Conservation (phyloP, 2,888 invertebrate genomes). For the Archips crataeganus region DNA sequence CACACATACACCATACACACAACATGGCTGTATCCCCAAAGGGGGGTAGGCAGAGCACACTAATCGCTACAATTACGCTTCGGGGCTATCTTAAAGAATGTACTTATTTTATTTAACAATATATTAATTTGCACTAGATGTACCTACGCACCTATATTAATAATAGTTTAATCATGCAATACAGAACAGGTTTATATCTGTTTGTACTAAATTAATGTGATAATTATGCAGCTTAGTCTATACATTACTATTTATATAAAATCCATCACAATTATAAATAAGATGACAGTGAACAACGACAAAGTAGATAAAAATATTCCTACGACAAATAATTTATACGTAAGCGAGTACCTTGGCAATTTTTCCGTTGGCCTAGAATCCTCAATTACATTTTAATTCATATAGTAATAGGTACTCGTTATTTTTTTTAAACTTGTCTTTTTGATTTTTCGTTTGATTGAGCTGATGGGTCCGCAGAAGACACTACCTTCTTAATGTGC, state of each 20-base stretch:
- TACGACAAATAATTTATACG: slow-evolving; percentile 45
- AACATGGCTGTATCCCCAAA: too few relatives aligned
- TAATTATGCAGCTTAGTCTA: background rate
- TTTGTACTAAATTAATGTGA: too few relatives aligned
- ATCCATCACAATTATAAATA: background rate
- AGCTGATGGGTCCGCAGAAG: background rate
- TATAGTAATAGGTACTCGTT: background rate
- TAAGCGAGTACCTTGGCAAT: slow-evolving; percentile 58
- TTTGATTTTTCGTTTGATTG: background rate
- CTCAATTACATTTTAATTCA: slow-evolving; percentile 3
- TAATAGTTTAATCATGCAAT: too few relatives aligned
- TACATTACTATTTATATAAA: background rate
- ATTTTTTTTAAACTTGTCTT: background rate
- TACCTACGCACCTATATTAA: too few relatives aligned
- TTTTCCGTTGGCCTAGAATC: slow-evolving; percentile 62
- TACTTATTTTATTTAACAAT: too few relatives aligned
- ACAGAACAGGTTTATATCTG: too few relatives aligned
- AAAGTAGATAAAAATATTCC: slow-evolving; percentile 37
- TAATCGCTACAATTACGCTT: too few relatives aligned
- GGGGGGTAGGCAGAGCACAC: too few relatives aligned
- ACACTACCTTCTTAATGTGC: too few relatives aligned
- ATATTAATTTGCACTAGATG: too few relatives aligned
- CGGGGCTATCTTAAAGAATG: too few relatives aligned
- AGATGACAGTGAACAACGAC: background rate
- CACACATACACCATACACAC: too few relatives aligned